Base-by-base conservation (phyloP, 1,140 invertebrate genomes). In the Arion vulgaris region DNA sequence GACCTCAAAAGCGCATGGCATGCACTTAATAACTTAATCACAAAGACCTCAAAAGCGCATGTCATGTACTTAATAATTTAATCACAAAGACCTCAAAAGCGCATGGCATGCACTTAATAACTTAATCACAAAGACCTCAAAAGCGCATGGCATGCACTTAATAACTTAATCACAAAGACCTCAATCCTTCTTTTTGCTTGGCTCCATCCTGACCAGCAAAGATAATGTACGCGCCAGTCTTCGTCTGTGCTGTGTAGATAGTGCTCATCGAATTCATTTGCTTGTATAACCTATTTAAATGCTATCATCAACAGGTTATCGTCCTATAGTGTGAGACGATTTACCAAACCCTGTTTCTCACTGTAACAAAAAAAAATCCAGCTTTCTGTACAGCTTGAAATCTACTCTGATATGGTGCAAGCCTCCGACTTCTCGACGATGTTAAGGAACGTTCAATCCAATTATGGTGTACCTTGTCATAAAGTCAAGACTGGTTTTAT, bases 401-500 rank as follows among this genome's bases (percentile, higher is more conserved):
- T n/a, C 15, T 15, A 23, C 9, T 57, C 5, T 5, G 53, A 15
- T 9, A 57, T 57, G 17, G 53, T 49, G 9, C 9, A 49, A 49
- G 45, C 45, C 19, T n/a, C n/a, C n/a, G n/a, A n/a, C n/a, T n/a
- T n/a, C n/a, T 23, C 23, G 53, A 57, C 53, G 53, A 23, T 23
- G 53, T 15, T 15, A n/a, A 57, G 15, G 53, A 57, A 57, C 53
- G 4, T 23, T 19, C 5, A 57, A 15, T 32, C 49, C 45, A 76
- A 51, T 76, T 51, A 76, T 53, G 74, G 45, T 26, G 2, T 4
- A 2, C 28, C 26, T 57, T 76, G 74, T 76, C 74, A 76, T 76
- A 76, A 76, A 53, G 34, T n/a, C 41, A 51, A 53, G 38, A 13
- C 49, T n/a, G 26, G 74, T 23, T 73, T 73, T 76, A 76, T 76